A percentile compares a stretch with the other conserved stretches of the same genome.
Conservation (phyloP, 2,113 vertebrate genomes). For the Galemys pyrenaicus region DNA sequence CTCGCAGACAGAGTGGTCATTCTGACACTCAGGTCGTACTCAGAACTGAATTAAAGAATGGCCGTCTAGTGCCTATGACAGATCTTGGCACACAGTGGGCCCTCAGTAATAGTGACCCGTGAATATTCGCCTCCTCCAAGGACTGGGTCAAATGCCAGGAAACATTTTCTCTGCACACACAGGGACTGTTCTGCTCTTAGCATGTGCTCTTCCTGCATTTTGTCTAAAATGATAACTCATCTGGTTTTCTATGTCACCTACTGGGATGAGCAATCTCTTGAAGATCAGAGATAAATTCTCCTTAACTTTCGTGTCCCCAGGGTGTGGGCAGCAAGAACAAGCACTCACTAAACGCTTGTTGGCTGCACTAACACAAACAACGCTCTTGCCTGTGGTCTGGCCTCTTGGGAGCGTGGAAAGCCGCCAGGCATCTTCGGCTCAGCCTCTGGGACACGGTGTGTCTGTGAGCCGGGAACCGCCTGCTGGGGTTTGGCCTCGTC, state of each 20-base stretch:
- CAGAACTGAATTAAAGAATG: not conserved
- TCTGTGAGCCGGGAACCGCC: not conserved
- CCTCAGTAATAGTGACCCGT: not conserved
- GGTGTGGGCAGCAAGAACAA: not conserved
- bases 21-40: not conserved
- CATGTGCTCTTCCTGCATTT: not conserved
- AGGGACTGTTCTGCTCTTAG: not conserved
- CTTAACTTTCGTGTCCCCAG: not conserved
- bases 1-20: not conserved
- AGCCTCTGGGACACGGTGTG: not conserved
- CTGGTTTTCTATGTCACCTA: not conserved
- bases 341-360: not conserved
- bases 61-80: not conserved
- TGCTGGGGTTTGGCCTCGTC: not conserved
- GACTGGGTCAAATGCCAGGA: not conserved
- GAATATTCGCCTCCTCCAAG: not conserved
- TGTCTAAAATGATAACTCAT: not conserved
- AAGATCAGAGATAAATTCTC: constrained; percentile 4
- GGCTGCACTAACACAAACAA: not conserved
- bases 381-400: not conserved
- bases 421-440: not conserved
- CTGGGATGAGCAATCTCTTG: not conserved
- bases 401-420: not conserved
- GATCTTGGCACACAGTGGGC: not conserved
- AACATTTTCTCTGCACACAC: not conserved